Percentiles rank a stretch among this genome's conserved stretches.
phyloP scores from a whole-genome alignment of 2,888 invertebrate genomes.

The Cephus pulcher region DNA sequence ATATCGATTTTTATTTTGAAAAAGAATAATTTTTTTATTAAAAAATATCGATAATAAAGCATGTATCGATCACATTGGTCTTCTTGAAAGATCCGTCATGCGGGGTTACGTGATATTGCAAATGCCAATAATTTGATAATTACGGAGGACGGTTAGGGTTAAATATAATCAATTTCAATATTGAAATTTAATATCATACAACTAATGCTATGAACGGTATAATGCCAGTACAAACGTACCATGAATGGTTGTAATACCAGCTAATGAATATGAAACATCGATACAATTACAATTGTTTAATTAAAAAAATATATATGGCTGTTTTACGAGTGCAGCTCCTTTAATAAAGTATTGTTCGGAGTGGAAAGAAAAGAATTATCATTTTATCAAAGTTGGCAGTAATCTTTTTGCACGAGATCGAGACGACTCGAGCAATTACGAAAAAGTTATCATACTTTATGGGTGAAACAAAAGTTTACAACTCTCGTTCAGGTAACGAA shows the following conservation, averaged over 20 bases:
- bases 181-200: neutral
- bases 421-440: constrained; percentile 34
- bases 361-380: neutral
- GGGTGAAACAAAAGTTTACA: constrained; percentile 25
- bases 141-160: neutral
- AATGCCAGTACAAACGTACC: neutral
- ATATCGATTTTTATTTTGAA: neutral
- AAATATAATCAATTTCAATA: neutral
- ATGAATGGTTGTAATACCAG: neutral
- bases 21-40: neutral
- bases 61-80: neutral
- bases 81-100: neutral
- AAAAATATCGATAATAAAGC: neutral
- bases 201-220: too few species aligned
- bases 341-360: neutral
- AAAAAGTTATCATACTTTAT: constrained; percentile 25
- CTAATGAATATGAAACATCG: neutral
- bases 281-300: neutral
- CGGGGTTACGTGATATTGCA: neutral
- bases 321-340: neutral
- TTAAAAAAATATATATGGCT: neutral
- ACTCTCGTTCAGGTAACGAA: constrained; percentile 2
- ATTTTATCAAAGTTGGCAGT: neutral
- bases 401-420: constrained; percentile 18
- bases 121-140: neutral